Evolutionary conservation across 2,113 vertebrate genomes (phyloP), one percentile per base, ranked within the genome.

Genomic region (Callospermophilus lateralis): DNA sequence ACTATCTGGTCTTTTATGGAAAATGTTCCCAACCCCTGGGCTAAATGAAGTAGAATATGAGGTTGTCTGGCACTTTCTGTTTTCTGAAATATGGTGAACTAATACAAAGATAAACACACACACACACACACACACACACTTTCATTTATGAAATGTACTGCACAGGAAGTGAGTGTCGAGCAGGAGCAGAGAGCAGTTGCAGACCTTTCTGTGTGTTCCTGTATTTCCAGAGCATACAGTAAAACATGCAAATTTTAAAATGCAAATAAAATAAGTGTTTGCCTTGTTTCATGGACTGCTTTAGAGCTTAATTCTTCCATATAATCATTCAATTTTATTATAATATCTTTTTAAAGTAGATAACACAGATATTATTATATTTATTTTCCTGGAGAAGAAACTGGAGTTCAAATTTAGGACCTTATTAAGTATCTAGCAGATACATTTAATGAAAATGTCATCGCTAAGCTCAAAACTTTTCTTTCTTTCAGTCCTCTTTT

Each of bases 311-410:
- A 15, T 87, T 79, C 39, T 91, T 89, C 55, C 7, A 73, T 13
- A 22, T 88, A 76, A 67, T 89, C 39, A 91, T 70, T 95, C 84
- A 58, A 78, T 93, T 84, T 88, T 84, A 53, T 81, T 74, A 63
- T 68, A 45, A 73, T 19, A 79, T 8, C 20, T 58, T 80, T 79
- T 12, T 72, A 65, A 81, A 76, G 81, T 58, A 90, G 19, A 48
- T 85, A 86, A 85, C 48, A 6, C 51, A 65, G 28, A 55, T 22
- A 61, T 65, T 93, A 72, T 79, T 77, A n/a, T 53, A 37, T 22
- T 42, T 63, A 30, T 22, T 88, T 90, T 89, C 30, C 16, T 37
- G 13, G 28, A 53, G 22, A 81, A 94, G 22, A 70, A 76, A 80
- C 37, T 79, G 7, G 55, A 95, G 68, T 77, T 85, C 30, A 85